Evolutionary conservation across 2,888 invertebrate genomes (phyloP), one percentile per base, ranked within the genome.

Genomic region (Gymnocheta viridis): DNA sequence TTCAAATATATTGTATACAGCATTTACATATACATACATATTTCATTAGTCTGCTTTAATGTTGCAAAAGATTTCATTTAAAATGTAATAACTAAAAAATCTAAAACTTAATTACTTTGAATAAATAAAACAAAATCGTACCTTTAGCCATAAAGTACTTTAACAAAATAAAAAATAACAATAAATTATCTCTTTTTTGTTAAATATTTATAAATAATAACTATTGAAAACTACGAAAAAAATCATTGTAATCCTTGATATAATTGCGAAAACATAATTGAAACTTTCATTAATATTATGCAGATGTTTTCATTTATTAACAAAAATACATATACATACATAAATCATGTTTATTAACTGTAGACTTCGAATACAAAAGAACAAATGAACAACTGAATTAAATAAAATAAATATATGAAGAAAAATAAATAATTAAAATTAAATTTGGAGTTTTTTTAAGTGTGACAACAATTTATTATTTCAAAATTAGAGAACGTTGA

Each of bases 91-190:
- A 44, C 5, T 5, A 19, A 19, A 19, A 7, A 19, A 38, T 22
- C 14, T n/a, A 41, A 22, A 24, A 60, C 24, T 12, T 54, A 41
- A 56, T 32, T 24, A 62, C 19, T 56, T 67, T 58, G 1, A 64
- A 44, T 47, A 58, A 60, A 49, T 22, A 47, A 51, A 54, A 73
- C 19, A 58, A 54, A 80, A 60, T 44, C 66, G 83, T 83, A 83
- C 83, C 83, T 83, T 80, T 76, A 80, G 74, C 76, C 80, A 79
- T 83, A 79, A 82, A 82, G 74, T 79, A 82, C 54, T 82, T 77
- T 58, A 66, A 60, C 38, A 41, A 38, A 80, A 69, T 54, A 77
- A 35, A n/a, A 51, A 47, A 56, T 17, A 82, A 70, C 38, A 72
- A 56, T 19, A 66, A 80, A 58, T 80, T 58, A 70, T 49, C 66